Base-by-base conservation (phyloP, 2,797 vertebrate species). In the Pangasius mekongensis region DNA sequence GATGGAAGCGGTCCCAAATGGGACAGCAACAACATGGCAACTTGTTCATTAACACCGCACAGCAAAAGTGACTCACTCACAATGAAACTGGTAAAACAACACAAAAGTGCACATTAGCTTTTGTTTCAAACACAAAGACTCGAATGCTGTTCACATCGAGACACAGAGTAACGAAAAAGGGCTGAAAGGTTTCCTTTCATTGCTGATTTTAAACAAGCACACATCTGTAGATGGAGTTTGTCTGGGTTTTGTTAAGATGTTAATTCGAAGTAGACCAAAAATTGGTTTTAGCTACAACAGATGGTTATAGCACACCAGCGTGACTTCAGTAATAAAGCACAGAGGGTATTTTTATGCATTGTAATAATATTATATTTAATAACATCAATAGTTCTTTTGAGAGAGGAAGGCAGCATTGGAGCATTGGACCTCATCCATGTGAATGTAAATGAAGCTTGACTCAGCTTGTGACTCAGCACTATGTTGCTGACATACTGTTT, bases 91-190 rank as follows among this genome's bases (percentile, higher is more conserved):
- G 18, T 10, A 56, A 33, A 62, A 27, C 13, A 64, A 27, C 13
- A 64, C 58, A 43, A 47, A 16, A 13, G 22, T 47, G 11, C 36
- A 16, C 2, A n/a, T 66, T 49, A 49, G 62, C 60, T 66, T 67
- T 83, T 30, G 62, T 84, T 67, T 69, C 47, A 47, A 3, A 47
- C 58, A 47, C 80, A 83, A 64, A 83, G 80, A 64, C 82, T 52
- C 0, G 27, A 52, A 33, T 69, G 43, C 39, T 33, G 62, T 49
- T 49, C 14, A 30, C 16, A 52, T 0, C 0, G 33, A 47, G 80
- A 83, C 60, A 9, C 10, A 43, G 22, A 49, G 60, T 27, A 43
- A 33, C 8, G 16, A 24, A 56, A 36, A 24, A 39, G 4, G 82
- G 22, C 39, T 30, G 39, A 83, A 39, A 62, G 80, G 33, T 43